Percentiles rank a stretch among this genome's conserved stretches.
These are phyloP conservation scores for Myocastor coypus DNA, from an alignment of 2,113 vertebrate species.

Conservation along the genomic window DNA sequence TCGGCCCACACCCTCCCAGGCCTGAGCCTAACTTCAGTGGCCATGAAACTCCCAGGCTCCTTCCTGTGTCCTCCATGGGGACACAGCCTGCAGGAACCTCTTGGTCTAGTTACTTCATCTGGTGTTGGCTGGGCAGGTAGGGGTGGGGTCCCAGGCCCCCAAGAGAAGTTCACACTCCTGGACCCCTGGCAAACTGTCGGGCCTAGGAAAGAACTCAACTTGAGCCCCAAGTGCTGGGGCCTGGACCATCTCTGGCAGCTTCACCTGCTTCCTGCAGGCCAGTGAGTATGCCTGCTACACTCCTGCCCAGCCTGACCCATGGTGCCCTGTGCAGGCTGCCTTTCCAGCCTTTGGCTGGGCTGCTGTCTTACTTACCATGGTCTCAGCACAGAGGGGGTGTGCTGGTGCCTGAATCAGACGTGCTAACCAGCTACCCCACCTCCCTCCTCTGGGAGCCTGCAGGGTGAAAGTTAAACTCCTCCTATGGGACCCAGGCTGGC, in stretches of 20 bases:
- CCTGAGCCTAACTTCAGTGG: constrained; percentile 60
- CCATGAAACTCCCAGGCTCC: constrained; percentile 38
- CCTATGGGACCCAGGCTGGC: background rate
- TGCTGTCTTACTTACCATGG: accelerated
- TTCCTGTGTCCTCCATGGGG: constrained; percentile 57
- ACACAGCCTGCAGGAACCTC: background rate
- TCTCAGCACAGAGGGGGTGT: too few species aligned
- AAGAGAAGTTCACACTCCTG: background rate
- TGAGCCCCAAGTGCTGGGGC: background rate
- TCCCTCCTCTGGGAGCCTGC: background rate
- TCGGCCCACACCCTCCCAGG: background rate
- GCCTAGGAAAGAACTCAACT: background rate
- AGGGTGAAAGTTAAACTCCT: background rate
- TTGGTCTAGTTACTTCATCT: constrained; percentile 8
- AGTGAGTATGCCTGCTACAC: background rate
- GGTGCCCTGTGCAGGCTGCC: background rate
- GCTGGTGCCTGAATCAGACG: background rate
- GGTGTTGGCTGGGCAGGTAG: constrained; percentile 39
- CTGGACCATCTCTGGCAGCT: too few species aligned
- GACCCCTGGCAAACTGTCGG: background rate
- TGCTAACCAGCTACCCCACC: background rate
- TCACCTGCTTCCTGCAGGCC: background rate
- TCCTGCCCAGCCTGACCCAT: accelerated
- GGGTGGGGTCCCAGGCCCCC: background rate
- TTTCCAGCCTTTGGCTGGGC: background rate